A percentile compares a stretch with the other conserved stretches of the same genome.
Conservation (phyloP, 2,888 invertebrate genomes). For the Chymomyza amoena region DNA sequence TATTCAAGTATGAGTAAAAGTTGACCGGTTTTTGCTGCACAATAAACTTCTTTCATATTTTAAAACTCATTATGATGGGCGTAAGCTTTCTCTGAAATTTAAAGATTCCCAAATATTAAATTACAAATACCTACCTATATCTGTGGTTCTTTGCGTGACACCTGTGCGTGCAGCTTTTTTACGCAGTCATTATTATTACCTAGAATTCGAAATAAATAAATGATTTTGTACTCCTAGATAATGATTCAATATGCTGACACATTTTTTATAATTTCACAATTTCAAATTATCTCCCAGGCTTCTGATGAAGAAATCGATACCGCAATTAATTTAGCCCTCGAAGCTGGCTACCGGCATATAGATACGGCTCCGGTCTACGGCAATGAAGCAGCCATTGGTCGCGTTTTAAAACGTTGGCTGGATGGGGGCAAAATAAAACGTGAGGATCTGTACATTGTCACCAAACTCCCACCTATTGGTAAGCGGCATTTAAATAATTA, state of each 20-base stretch:
- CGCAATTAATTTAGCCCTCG: slow-evolving; percentile 85
- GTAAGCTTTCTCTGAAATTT: background rate
- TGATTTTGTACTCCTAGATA: background rate
- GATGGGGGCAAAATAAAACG: slow-evolving; percentile 84
- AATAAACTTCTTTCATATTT: slow-evolving; percentile 23
- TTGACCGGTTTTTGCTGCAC: slow-evolving; percentile 29
- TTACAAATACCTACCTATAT: too few relatives aligned
- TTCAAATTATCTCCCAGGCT: slow-evolving; percentile 79
- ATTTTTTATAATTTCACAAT: slow-evolving; percentile 38
- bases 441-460: slow-evolving; percentile 90
- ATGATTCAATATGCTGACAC: background rate
- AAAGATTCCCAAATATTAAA: background rate
- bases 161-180: background rate
- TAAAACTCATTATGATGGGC: background rate
- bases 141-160: background rate
- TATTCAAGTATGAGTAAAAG: background rate
- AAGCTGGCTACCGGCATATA: slow-evolving; percentile 89
- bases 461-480: slow-evolving; percentile 87
- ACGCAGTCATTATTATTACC: background rate
- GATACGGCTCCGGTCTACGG: slow-evolving; percentile 89
- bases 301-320: slow-evolving; percentile 83
- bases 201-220: background rate
- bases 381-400: slow-evolving; percentile 88
- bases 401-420: slow-evolving; percentile 86
- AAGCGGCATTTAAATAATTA: slow-evolving; percentile 31